Percentiles rank a stretch among this genome's conserved stretches.
phyloP scores from a whole-genome alignment of 2,888 invertebrate species.

The Brachypalpus laphriformis region DNA sequence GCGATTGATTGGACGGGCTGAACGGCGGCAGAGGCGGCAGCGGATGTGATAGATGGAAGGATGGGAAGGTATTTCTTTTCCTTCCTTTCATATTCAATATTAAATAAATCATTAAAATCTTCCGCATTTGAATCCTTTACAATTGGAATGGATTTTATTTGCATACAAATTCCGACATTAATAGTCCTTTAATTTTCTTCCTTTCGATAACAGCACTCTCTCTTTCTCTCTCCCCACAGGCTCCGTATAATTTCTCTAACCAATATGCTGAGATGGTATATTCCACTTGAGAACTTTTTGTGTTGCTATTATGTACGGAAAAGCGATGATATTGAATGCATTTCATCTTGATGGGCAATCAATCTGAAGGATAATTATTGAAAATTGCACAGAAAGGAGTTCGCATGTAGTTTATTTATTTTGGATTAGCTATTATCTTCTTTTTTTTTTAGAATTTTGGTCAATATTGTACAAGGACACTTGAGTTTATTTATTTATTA shows the following conservation, averaged over 20 bases:
- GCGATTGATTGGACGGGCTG: constrained; percentile 47
- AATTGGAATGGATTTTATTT: constrained; percentile 57
- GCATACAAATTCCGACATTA: constrained; percentile 65
- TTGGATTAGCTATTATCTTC: not conserved
- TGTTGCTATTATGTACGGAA: not conserved
- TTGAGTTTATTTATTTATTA: not conserved
- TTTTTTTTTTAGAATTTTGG: not conserved
- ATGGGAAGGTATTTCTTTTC: constrained; percentile 5
- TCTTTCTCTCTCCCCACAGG: not conserved
- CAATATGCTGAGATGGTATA: constrained; percentile 46
- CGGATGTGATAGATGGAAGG: not conserved
- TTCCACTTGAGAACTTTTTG: constrained; percentile 20
- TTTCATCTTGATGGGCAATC: constrained; percentile 50
- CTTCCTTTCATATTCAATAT: constrained; percentile 32
- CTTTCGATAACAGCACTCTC: constrained; percentile 15
- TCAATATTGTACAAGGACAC: not conserved
- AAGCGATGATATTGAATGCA: constrained; percentile 36
- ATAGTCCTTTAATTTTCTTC: constrained; percentile 65
- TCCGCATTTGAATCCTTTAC: constrained; percentile 68
- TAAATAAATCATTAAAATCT: constrained; percentile 73
- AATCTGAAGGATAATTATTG: constrained; percentile 42
- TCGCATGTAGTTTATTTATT: not conserved
- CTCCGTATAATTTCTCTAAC: constrained; percentile 9
- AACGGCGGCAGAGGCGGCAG: not conserved
- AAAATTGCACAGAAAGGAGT: not conserved